Evolutionary conservation across 2,888 invertebrate genomes (phyloP), one percentile per base, ranked within the genome.

Genomic region (Machimus atricapillus): DNA sequence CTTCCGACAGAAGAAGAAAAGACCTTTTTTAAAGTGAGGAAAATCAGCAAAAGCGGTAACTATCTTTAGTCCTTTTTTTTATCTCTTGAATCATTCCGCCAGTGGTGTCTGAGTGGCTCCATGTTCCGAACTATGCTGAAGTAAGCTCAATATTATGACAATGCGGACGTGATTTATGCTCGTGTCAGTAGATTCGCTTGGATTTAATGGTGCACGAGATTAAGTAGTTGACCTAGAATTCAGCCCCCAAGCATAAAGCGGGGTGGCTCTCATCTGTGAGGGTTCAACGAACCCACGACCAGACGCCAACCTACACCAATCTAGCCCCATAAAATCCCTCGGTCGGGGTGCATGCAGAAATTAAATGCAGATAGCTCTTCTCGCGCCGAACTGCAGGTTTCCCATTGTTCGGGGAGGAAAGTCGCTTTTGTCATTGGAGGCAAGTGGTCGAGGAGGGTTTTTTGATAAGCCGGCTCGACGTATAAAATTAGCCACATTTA

Each of bases 181-280:
- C 37, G 37, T 34, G 37, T 82, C 82, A 82, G 82, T 82, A 82
- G 66, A 82, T 82, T 82, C 31, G 31, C 37, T 58, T 82, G 82
- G 58, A 66, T 82, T 82, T 34, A 82, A 82, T 82, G 82, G 82
- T 82, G 82, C 82, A 82, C 58, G 82, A 66, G 82, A 82, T 82
- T 82, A 82, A 82, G 58, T 82, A 58, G 82, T 58, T 82, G 82
- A 82, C 82, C 82, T 82, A 82, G 37, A 82, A 82, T 82, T 82
- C 58, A 58, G 43, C 16, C 16, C 3, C 37, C 52, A 37, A 34
- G 31, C 34, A 58, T 46, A 82, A 27, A 78, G 40, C 19, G 31
- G n/a, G 58, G 34, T 82, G 23, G 78, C 74, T 46, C 34, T 76
- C n/a, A 76, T 82, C 40, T 66, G 81, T 6, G n/a, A 34, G 82